Evolutionary conservation across 2,113 vertebrate species (phyloP), one percentile per base, ranked within the genome.

Genomic region (Microtus ochrogaster): DNA sequence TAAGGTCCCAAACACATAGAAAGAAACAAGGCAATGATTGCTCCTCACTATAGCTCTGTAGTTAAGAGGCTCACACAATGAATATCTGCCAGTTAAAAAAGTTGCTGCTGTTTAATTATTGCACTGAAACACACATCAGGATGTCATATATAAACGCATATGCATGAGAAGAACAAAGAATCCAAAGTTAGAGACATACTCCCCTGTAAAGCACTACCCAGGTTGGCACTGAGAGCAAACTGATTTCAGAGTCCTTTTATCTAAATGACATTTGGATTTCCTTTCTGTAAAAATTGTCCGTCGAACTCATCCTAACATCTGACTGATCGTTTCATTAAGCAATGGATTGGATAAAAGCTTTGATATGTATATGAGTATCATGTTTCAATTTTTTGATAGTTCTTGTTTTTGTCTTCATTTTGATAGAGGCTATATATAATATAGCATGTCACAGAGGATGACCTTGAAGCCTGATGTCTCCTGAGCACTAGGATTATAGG

Each of bases 1-100:
- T 44, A 83, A 93, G 92, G 61, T 58, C 61, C 81, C 1, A 72
- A 91, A 85, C 76, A 78, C 83, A 70, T 90, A 89, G 36, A 76
- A 92, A 47, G 70, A 90, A 81, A 19, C 65, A 86, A 86, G 33
- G 77, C 22, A 28, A 58, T n/a, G 17, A 24, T 24, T 68, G 41
- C 22, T 7, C 21, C 7, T 39, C 17, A 85, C 65, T 68, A 19
- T 33, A 22, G 16, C 7, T 8, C 66, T 86, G 30, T 41, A 47
- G 63, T 81, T 89, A 82, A 73, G 28, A 85, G 33, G 30, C 19
- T 94, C 22, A 22, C 17, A 1, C 17, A 36, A 76, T 2, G 7
- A 63, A 44, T 55, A 41, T 83, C 68, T 68, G 84, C 76, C 76
- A 72, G 49, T 36, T 55, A 92, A 44, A n/a, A 79, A 74, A 94